Evolutionary conservation across 2,888 invertebrate genomes (phyloP).

Genomic region (Dinocampus coccinellae): DNA sequence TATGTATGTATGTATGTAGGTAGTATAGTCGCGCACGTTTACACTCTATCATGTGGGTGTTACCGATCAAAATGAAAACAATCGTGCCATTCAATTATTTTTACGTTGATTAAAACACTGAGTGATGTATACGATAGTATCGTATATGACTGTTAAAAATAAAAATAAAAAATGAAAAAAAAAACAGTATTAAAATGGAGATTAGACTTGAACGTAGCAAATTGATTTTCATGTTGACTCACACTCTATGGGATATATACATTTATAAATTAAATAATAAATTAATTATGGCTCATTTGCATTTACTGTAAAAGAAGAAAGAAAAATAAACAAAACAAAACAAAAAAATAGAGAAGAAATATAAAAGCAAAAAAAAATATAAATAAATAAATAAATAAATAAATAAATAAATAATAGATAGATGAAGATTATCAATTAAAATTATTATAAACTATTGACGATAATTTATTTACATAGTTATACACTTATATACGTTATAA

Average conservation of each 20-base stretch:
- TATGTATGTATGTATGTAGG: not conserved
- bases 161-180: no score
- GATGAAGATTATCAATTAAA: not conserved
- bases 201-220: slow-evolving; percentile 8
- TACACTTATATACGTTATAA: not conserved
- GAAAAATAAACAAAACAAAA: not conserved
- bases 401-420: no score
- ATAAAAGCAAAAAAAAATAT: not conserved
- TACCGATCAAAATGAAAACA: slow-evolving; percentile 29
- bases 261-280: not conserved
- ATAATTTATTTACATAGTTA: no score
- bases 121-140: slow-evolving; percentile 12
- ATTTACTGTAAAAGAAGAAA: no score
- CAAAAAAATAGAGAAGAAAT: not conserved
- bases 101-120: slow-evolving; percentile 24
- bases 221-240: not conserved
- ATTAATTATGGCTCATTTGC: no score
- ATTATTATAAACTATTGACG: no score
- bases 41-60: slow-evolving; percentile 23
- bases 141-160: slow-evolving; percentile 4
- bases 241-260: not conserved
- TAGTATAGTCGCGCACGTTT: slow-evolving; percentile 5
- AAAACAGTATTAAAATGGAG: slow-evolving; percentile 19
- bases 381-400: no score
- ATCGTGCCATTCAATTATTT: slow-evolving; percentile 36